These are phyloP conservation scores for Seira musarum DNA, from an alignment of 2,888 invertebrate genomes.

Conservation along the genomic window DNA sequence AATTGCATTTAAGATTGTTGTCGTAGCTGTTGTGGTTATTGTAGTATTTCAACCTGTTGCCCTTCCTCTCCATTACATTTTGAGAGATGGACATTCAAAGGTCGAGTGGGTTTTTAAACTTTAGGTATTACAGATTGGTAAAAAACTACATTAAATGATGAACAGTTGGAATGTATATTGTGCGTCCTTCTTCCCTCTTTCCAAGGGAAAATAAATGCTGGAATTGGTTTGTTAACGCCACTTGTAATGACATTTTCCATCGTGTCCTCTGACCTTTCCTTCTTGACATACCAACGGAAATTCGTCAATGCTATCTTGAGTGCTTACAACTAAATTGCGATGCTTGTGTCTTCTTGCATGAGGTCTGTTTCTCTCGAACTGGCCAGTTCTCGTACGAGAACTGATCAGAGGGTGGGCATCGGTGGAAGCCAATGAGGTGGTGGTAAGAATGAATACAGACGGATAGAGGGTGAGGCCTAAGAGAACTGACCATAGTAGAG, in stretches of 20 bases:
- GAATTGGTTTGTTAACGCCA: conserved; percentile 13
- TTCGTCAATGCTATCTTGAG: conserved; percentile 22
- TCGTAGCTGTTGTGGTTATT: not conserved
- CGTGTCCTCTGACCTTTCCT: conserved; percentile 34
- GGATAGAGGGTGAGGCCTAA: conserved; percentile 10
- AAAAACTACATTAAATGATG: too few relatives aligned
- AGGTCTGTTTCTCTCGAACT: conserved; percentile 26
- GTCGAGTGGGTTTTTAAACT: not conserved
- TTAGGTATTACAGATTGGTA: too few relatives aligned
- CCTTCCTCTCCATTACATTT: too few relatives aligned
- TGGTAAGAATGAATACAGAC: conserved; percentile 12
- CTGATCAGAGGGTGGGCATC: conserved; percentile 31
- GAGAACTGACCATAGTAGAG: conserved; percentile 18
- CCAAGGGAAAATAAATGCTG: not conserved
- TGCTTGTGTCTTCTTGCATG: conserved; percentile 38
- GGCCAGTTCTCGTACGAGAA: conserved; percentile 14
- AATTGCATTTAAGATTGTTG: not conserved
- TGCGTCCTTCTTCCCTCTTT: not conserved
- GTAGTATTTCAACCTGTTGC: not conserved
- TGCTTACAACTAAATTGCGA: conserved; percentile 9
- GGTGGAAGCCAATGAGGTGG: not conserved
- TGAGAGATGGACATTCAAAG: not conserved
- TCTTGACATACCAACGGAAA: conserved; percentile 31
- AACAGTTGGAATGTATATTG: not conserved
- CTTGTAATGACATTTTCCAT: conserved; percentile 30